phyloP scores from a whole-genome alignment of 2,113 vertebrate species.

The Polyodon spathula region DNA sequence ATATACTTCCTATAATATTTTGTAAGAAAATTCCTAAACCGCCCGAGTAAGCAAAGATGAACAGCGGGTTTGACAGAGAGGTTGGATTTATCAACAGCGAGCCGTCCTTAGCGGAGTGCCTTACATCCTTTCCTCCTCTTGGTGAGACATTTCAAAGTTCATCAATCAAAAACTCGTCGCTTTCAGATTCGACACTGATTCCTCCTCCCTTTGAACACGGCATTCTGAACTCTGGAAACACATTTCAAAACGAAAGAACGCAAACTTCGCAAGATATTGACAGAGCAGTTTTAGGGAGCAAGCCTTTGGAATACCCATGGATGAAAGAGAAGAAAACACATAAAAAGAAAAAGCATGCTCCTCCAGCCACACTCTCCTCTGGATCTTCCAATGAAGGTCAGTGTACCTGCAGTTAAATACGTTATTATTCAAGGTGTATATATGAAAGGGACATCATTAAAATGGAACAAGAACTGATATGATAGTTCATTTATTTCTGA shows the following conservation, averaged over 20 bases:
- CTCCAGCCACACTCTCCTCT: constrained; percentile 11
- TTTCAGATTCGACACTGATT: constrained; percentile 71
- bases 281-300: constrained; percentile 30
- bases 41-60: constrained; percentile 15
- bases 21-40: background rate
- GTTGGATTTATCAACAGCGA: constrained; percentile 28
- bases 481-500: no score
- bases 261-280: constrained; percentile 38
- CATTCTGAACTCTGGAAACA: constrained; percentile 65
- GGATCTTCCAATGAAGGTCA: constrained; percentile 18
- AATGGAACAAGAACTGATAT: no score
- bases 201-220: constrained; percentile 67
- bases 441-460: no score
- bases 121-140: constrained; percentile 67
- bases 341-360: constrained; percentile 25
- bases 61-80: constrained; percentile 25
- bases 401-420: background rate
- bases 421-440: no score
- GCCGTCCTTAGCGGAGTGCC: constrained; percentile 40
- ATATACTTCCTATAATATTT: constrained; percentile 2
- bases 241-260: constrained; percentile 56
- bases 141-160: constrained; percentile 78
- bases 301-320: constrained; percentile 25
- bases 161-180: constrained; percentile 82
- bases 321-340: constrained; percentile 35